Conservation (phyloP, 2,113 vertebrate species). For the Ochotona princeps region DNA sequence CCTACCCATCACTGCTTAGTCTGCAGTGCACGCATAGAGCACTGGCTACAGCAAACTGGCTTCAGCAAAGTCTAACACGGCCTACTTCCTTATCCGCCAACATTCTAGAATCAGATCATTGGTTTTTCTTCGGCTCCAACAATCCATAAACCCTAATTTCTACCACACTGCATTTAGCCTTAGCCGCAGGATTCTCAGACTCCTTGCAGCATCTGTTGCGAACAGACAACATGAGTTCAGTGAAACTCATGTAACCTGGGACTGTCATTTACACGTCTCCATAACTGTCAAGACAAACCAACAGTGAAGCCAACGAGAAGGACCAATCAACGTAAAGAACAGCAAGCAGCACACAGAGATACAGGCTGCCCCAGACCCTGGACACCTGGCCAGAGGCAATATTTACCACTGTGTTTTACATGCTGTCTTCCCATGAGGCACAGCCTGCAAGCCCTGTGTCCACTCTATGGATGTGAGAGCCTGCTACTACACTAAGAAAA, state of each 20-base stretch:
- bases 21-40: neutral
- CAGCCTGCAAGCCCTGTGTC: neutral
- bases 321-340: neutral
- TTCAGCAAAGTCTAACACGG: conserved; percentile 23
- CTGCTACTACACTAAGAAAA: neutral
- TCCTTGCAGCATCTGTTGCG: neutral
- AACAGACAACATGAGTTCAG: neutral
- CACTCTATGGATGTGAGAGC: neutral
- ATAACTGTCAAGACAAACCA: neutral
- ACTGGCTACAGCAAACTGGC: neutral
- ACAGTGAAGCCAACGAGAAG: neutral
- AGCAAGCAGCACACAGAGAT: neutral
- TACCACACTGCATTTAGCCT: neutral
- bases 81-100: neutral
- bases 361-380: neutral
- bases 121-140: neutral
- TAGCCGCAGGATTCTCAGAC: neutral
- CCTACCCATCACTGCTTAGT: neutral
- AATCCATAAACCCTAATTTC: neutral
- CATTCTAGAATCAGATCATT: neutral
- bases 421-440: neutral
- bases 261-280: neutral
- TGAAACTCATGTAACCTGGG: neutral
- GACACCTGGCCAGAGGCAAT: neutral
- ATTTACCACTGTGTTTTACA: neutral